Base-by-base conservation (phyloP, 2,797 vertebrate genomes). In the Leptoclinus maculatus region DNA sequence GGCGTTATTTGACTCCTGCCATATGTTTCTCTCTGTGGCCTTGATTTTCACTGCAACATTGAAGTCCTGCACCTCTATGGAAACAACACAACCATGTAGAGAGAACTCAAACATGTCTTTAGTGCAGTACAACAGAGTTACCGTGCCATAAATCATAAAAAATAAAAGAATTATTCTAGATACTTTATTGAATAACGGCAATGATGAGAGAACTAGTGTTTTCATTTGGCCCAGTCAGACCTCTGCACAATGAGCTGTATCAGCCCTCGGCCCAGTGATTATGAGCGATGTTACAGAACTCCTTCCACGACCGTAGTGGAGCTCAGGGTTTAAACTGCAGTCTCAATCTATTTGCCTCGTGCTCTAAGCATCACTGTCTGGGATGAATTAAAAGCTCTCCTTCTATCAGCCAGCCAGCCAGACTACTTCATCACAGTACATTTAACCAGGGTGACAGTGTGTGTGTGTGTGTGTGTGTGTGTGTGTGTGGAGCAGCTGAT, bases 401-500 rank as follows among this genome's bases (percentile, higher is more conserved):
- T 78, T 69, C 76, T 65, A 71, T 79, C 79, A 82, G 59, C 66
- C 45, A 47, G 74, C 59, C 66, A 76, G 63, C 65, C 68, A 84
- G 83, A 81, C 76, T 68, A 84, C 72, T 86, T 87, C 77, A 88
- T 88, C 82, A 86, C 82, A 84, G 78, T 77, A 73, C 68, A 57
- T 80, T 79, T 73, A 87, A 71, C 74, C 62, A 51, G 60, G 69
- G 65, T 58, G 53, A 57, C 39, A 19, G 47, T 66, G 70, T 47
- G 63, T 32, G 39, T 49, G 58, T 39, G 69, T 5, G 69, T 21
- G 67, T 65, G 66, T 60, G 76, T 73, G 71, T 71, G 69, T 69
- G 65, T 5, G 49, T 64, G 62, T 29, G 59, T 43, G 76, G 25
- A 82, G 83, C 79, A 79, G 79, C 85, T 91, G 88, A 93, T 93